phyloP scores from a whole-genome alignment of 2,797 vertebrate genomes.

The Coregonus suidteri region DNA sequence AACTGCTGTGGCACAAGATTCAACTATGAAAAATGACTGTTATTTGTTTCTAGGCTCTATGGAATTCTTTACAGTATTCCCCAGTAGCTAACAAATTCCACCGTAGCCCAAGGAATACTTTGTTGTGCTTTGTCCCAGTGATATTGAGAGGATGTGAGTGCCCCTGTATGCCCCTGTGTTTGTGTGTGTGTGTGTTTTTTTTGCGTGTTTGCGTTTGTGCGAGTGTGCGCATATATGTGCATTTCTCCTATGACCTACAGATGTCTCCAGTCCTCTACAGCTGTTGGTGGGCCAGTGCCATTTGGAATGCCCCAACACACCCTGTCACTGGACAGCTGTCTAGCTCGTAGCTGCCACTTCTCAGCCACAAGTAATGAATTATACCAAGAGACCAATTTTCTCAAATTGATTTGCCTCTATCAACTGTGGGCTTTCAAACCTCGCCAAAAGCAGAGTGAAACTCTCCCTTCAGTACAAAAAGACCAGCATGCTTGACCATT shows the following conservation, averaged over 20 bases:
- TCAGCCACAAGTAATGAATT: background rate
- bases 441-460: background rate
- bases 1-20: background rate
- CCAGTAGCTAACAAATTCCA: too few species aligned
- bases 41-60: background rate
- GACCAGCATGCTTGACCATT: background rate
- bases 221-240: background rate
- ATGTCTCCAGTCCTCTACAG: background rate
- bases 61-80: background rate
- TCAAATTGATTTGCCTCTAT: background rate
- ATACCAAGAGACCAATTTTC: background rate
- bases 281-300: background rate
- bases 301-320: conserved; percentile 22
- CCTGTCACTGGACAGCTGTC: conserved; percentile 19
- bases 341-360: background rate
- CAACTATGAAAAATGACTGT: background rate
- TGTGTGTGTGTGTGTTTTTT: background rate
- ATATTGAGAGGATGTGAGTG: background rate
- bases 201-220: background rate
- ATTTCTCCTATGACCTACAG: background rate
- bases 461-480: background rate
- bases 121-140: background rate
- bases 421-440: background rate
- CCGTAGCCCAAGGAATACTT: background rate
- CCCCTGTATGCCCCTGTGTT: background rate